Conservation (phyloP, 2,797 vertebrate genomes). For the Pseudochirops corinnae region DNA sequence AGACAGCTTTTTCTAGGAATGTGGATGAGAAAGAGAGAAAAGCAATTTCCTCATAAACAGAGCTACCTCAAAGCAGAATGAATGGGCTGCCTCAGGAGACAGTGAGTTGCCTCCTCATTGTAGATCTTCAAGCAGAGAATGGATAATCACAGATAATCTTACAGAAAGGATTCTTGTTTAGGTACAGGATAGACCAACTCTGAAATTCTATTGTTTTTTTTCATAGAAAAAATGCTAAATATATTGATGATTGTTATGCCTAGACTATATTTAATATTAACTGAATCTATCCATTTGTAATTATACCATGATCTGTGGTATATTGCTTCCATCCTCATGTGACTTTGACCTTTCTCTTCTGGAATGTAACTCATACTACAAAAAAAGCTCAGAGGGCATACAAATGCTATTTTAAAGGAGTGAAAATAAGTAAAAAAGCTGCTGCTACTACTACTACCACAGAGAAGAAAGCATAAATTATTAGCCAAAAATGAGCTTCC, state of each 20-base stretch:
- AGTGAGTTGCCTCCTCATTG: not conserved
- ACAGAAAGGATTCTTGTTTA: not conserved
- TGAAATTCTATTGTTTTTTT: not conserved
- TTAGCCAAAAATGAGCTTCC: not conserved
- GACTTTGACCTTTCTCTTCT: not conserved
- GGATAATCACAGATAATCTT: not conserved
- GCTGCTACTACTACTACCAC: not conserved
- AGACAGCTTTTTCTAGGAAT: not conserved
- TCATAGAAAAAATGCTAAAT: not conserved
- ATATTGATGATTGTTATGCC: not conserved
- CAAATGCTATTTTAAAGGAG: not conserved
- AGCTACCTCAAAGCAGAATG: not conserved
- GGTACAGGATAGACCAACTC: not conserved
- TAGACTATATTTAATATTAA: not conserved
- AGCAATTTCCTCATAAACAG: not conserved
- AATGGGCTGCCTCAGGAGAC: not conserved
- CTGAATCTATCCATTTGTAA: not conserved
- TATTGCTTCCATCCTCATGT: not conserved
- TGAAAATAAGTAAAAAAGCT: not conserved
- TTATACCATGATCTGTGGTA: not conserved
- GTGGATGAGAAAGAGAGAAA: not conserved
- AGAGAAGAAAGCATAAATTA: not conserved
- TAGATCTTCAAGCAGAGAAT: not conserved
- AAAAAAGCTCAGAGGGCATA: not conserved
- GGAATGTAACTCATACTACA: not conserved